Evolutionary conservation across 2,888 invertebrate genomes (phyloP).

Genomic region (Cryptosula pallasiana): DNA sequence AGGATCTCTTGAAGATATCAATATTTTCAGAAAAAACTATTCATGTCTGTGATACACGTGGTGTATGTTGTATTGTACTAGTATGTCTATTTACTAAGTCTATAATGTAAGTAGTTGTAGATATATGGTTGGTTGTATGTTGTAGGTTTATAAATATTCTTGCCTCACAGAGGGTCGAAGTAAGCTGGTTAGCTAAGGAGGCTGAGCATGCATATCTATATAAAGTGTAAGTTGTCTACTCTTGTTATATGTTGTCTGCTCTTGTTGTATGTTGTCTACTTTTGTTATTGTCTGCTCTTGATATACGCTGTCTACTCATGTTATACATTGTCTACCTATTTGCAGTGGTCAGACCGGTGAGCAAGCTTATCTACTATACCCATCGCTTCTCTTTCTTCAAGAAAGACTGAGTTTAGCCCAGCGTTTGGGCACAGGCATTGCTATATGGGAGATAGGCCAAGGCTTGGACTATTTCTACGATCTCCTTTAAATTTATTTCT

Average conservation of each 20-base stretch:
- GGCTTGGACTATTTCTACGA: slow-evolving; percentile 92
- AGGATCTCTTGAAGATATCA: too few relatives aligned
- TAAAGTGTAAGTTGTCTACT: slow-evolving; percentile 55
- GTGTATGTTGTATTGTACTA: too few relatives aligned
- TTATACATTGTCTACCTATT: slow-evolving; percentile 23
- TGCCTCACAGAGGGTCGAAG: slow-evolving; percentile 68
- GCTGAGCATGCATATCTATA: slow-evolving; percentile 76
- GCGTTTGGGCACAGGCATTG: slow-evolving; percentile 75
- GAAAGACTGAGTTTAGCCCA: slow-evolving; percentile 72
- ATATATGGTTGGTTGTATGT: too few relatives aligned
- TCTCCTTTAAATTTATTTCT: slow-evolving; percentile 66
- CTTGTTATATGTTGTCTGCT: not conserved
- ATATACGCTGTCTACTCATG: not conserved
- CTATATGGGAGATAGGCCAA: slow-evolving; percentile 95
- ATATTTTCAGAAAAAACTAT: too few relatives aligned
- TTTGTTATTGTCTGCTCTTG: not conserved
- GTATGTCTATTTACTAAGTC: too few relatives aligned
- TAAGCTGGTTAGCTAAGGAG: slow-evolving; percentile 71
- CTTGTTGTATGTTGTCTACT: not conserved
- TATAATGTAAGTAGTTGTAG: too few relatives aligned
- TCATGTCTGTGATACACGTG: too few relatives aligned
- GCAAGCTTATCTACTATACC: slow-evolving; percentile 74
- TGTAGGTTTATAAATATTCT: slow-evolving; percentile 63
- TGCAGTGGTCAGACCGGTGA: slow-evolving; percentile 51
- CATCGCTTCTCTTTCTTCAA: slow-evolving; percentile 78